These are phyloP conservation scores for Crocallis elinguaria DNA, from an alignment of 2,888 invertebrate genomes.

Conservation along the genomic window DNA sequence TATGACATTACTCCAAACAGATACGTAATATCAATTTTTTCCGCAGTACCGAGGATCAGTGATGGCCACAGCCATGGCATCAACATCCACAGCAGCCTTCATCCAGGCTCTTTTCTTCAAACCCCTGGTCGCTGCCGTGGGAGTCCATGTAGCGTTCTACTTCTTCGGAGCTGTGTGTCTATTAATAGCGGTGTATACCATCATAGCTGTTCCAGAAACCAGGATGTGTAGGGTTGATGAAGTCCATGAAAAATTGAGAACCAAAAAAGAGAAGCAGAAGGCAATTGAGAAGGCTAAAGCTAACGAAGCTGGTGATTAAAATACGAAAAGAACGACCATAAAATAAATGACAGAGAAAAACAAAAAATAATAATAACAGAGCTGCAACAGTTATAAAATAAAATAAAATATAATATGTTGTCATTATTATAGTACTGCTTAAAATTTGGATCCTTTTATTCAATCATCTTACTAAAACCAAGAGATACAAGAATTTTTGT, in stretches of 20 bases:
- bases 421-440: no score
- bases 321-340: no score
- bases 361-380: no score
- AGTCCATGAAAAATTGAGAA: slow-evolving; percentile 61
- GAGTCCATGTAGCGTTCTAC: slow-evolving; percentile 63
- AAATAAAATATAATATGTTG: no score
- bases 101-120: slow-evolving; percentile 70
- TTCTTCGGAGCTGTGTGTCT: slow-evolving; percentile 63
- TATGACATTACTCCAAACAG: no score
- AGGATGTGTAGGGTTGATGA: slow-evolving; percentile 59
- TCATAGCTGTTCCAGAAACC: slow-evolving; percentile 64
- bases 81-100: slow-evolving; percentile 55
- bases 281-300: slow-evolving; percentile 29
- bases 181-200: slow-evolving; percentile 51
- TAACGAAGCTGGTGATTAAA: slow-evolving; percentile 10
- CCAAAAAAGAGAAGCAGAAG: slow-evolving; percentile 57
- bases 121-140: slow-evolving; percentile 57
- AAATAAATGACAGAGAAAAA: no score
- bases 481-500: no score
- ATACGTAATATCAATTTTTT: background rate
- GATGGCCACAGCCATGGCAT: slow-evolving; percentile 64
- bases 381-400: no score
- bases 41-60: slow-evolving; percentile 75
- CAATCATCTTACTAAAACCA: no score
- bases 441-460: no score